Evolutionary conservation across 2,888 invertebrate species (phyloP).

Genomic region (Lasioglossum marginatum): DNA sequence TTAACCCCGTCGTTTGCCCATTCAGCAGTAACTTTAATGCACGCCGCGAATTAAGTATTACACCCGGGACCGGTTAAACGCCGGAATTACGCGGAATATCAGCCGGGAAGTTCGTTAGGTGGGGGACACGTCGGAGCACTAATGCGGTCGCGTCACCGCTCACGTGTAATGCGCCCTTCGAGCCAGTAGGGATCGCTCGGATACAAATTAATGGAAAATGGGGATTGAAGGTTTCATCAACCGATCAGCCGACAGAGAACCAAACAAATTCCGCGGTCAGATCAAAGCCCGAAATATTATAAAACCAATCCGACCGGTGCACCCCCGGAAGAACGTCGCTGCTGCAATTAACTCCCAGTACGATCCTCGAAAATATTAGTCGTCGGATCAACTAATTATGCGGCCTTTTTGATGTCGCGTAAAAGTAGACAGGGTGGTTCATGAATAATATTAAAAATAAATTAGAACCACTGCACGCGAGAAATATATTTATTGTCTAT

Average conservation of each 20-base stretch:
- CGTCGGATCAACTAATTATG: too few species aligned
- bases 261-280: neutral
- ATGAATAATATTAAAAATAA: too few species aligned
- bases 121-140: neutral
- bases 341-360: neutral
- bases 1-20: constrained; percentile 26
- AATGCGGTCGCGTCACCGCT: neutral
- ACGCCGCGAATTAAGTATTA: constrained; percentile 44
- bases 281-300: neutral
- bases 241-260: neutral
- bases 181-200: neutral
- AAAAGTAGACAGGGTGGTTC: too few species aligned
- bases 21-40: constrained; percentile 45
- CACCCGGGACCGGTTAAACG: constrained; percentile 17
- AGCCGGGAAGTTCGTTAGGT: constrained; percentile 10
- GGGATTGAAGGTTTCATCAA: neutral
- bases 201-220: neutral
- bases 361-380: neutral
- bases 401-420: too few species aligned
- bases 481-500: too few species aligned
- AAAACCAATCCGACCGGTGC: neutral
- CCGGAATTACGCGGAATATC: constrained; percentile 30
- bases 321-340: neutral
- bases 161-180: constrained; percentile 3
- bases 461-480: too few species aligned